Percentiles rank a stretch among this genome's conserved stretches.
phyloP scores from a whole-genome alignment of 2,888 invertebrate species.

The Netelia virgata region DNA sequence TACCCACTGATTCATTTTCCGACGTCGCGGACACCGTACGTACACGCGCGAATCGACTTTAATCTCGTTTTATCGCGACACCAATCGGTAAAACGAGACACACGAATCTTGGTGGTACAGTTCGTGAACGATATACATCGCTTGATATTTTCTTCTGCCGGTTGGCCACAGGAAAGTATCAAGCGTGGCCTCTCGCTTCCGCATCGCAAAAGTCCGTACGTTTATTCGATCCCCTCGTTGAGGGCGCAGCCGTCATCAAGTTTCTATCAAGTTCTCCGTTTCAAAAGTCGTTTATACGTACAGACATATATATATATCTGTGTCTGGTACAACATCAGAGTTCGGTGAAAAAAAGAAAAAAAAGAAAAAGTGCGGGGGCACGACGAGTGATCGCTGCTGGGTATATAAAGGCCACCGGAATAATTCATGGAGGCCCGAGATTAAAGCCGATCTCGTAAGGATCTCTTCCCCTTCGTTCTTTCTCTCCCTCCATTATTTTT shows the following conservation, averaged over 20 bases:
- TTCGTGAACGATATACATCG: constrained; percentile 1
- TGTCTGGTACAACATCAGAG: constrained; percentile 12
- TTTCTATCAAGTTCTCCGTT: constrained; percentile 60
- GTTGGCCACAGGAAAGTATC: neutral
- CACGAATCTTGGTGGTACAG: constrained; percentile 5
- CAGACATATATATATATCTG: neutral
- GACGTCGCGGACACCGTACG: no score
- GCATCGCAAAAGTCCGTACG: constrained; percentile 49
- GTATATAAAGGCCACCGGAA: constrained; percentile 23
- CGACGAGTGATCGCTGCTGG: constrained; percentile 43
- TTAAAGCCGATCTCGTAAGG: constrained; percentile 61
- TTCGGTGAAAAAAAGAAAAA: constrained; percentile 11
- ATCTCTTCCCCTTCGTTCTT: constrained; percentile 42
- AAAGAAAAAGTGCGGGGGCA: constrained; percentile 53
- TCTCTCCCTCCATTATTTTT: constrained; percentile 16
- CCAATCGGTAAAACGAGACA: constrained; percentile 23
- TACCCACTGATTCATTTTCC: constrained; percentile 30
- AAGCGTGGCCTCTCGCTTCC: constrained; percentile 46
- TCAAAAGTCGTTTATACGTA: constrained; percentile 30
- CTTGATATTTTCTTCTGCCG: constrained; percentile 36
- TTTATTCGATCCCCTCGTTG: constrained; percentile 53
- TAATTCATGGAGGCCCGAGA: constrained; percentile 59
- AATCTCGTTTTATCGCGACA: constrained; percentile 20
- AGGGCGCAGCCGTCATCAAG: constrained; percentile 56
- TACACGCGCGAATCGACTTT: constrained; percentile 20